A percentile compares a stretch with the other conserved stretches of the same genome.
These are phyloP conservation scores for Uloborus diversus DNA, from an alignment of 1,140 invertebrate genomes.

Conservation along the genomic window DNA sequence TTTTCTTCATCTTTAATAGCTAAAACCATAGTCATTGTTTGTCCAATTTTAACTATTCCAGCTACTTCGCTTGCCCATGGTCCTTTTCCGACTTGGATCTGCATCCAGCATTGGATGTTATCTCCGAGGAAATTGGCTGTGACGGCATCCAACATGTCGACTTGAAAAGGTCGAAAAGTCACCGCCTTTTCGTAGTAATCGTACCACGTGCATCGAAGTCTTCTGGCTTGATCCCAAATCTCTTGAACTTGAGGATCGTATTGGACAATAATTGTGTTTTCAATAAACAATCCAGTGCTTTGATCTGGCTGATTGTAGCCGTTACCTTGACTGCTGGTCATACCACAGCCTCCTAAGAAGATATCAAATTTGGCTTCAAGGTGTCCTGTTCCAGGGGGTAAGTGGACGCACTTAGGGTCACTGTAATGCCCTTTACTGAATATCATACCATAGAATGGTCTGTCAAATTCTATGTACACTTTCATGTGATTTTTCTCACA, in stretches of 20 bases:
- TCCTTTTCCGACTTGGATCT: constrained; percentile 94
- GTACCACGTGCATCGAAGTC: constrained; percentile 91
- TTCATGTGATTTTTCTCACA: constrained; percentile 95
- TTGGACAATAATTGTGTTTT: constrained; percentile 94
- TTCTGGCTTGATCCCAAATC: constrained; percentile 78
- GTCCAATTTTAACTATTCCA: constrained; percentile 92
- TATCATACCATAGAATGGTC: constrained; percentile 95
- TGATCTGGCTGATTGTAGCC: constrained; percentile 78
- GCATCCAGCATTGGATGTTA: constrained; percentile 96
- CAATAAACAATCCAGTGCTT: constrained; percentile 77
- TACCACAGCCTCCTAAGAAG: constrained; percentile 74
- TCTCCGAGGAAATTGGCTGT: constrained; percentile 94
- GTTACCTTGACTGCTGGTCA: constrained; percentile 68
- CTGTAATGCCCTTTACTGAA: constrained; percentile 90
- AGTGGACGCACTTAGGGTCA: constrained; percentile 87
- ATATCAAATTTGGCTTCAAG: constrained; percentile 91
- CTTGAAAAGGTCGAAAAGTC: constrained; percentile 88
- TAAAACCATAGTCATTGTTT: constrained; percentile 96
- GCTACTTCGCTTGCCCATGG: constrained; percentile 96
- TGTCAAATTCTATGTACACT: constrained; percentile 87
- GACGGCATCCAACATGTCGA: constrained; percentile 92
- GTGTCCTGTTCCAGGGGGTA: constrained; percentile 88
- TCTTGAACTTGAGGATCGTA: constrained; percentile 95
- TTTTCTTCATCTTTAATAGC: constrained; percentile 95
- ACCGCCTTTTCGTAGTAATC: constrained; percentile 95